Conservation (phyloP, 2,888 invertebrate species). For the Cerastis leucographa region DNA sequence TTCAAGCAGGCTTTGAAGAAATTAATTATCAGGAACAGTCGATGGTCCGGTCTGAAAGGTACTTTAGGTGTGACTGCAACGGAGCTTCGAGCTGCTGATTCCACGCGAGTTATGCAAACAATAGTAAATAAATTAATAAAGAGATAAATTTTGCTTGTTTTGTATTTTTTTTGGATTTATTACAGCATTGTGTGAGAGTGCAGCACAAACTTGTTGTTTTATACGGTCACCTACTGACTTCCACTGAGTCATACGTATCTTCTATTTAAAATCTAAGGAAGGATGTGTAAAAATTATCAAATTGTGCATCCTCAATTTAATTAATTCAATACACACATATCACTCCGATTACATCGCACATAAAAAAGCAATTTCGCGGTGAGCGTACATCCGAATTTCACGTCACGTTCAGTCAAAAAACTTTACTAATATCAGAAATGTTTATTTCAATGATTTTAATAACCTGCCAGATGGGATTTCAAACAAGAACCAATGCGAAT, state of each 20-base stretch:
- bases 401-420: constrained; percentile 35
- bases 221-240: constrained; percentile 16
- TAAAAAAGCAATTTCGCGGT: constrained; percentile 66
- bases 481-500: constrained; percentile 58
- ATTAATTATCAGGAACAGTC: constrained; percentile 42
- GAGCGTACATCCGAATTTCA: constrained; percentile 53
- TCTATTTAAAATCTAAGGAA: constrained; percentile 22
- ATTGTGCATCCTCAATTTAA: constrained; percentile 35
- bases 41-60: constrained; percentile 40
- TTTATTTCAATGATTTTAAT: constrained; percentile 71
- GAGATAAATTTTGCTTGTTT: constrained; percentile 14
- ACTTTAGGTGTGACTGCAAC: constrained; percentile 59
- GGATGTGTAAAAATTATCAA: constrained; percentile 7
- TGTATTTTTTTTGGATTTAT: constrained; percentile 37
- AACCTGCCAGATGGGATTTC: constrained; percentile 65
- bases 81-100: constrained; percentile 49
- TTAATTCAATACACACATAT: constrained; percentile 28
- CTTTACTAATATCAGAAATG: constrained; percentile 66
- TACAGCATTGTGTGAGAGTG: constrained; percentile 28
- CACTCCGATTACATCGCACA: constrained; percentile 33
- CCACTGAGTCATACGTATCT: constrained; percentile 2
- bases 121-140: constrained; percentile 63
- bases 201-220: constrained; percentile 15
- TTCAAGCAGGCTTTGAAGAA: constrained; percentile 41
- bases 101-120: constrained; percentile 52